Evolutionary conservation across 2,797 vertebrate genomes (phyloP).

Genomic region (Sebastes vulpes): DNA sequence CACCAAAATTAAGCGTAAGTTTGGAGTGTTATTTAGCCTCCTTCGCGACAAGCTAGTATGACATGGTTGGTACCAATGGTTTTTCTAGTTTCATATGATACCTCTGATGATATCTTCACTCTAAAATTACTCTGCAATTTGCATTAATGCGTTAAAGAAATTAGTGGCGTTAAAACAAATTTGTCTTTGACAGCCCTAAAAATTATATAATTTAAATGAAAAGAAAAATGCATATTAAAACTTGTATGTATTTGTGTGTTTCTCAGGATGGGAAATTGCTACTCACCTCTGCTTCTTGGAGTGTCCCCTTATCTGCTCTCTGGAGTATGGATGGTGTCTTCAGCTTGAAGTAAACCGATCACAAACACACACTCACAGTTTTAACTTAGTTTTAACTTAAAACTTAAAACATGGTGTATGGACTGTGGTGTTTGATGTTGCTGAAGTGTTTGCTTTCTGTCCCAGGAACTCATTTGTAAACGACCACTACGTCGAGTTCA

Average conservation of each 20-base stretch:
- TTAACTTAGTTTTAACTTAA: background rate
- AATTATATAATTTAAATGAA: background rate
- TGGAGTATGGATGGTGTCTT: slow-evolving; percentile 96
- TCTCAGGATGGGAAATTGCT: slow-evolving; percentile 93
- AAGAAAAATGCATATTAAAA: background rate
- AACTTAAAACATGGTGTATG: background rate
- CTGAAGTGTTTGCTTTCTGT: background rate
- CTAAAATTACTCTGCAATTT: too few relatives aligned
- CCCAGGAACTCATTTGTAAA: slow-evolving; percentile 93
- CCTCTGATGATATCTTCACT: too few relatives aligned
- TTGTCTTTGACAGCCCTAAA: background rate
- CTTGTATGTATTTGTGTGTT: background rate
- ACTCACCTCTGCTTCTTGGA: slow-evolving; percentile 95
- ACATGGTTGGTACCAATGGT: too few relatives aligned
- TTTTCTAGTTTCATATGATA: too few relatives aligned
- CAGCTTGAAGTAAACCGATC: slow-evolving; percentile 90
- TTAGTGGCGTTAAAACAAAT: background rate
- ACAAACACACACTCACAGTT: background rate
- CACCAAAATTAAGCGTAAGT: too few relatives aligned
- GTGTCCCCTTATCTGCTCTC: slow-evolving; percentile 93
- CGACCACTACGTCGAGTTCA: slow-evolving; percentile 98
- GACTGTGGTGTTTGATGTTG: background rate
- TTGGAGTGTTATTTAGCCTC: too few relatives aligned
- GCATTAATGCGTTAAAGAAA: too few relatives aligned
- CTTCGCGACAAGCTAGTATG: too few relatives aligned